Evolutionary conservation across 2,888 invertebrate species (phyloP).

Genomic region (Sphecodes monilicornis): DNA sequence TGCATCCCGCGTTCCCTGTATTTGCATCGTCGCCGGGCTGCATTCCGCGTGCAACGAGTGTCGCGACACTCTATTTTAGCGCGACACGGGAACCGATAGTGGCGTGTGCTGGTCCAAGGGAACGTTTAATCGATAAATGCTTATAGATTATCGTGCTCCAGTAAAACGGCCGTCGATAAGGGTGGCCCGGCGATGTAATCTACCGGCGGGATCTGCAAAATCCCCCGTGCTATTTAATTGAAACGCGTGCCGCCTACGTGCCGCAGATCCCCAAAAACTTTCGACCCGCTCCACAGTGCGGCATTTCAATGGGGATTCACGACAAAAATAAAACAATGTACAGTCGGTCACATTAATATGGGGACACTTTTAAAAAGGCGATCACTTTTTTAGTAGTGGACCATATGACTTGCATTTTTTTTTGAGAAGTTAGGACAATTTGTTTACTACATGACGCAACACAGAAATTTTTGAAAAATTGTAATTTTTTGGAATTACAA

Average conservation of each 20-base stretch:
- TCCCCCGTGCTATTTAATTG: conserved; percentile 36
- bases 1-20: conserved; percentile 24
- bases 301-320: no score
- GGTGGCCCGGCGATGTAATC: conserved; percentile 33
- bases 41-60: conserved; percentile 17
- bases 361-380: no score
- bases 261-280: not conserved
- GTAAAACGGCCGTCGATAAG: conserved; percentile 43
- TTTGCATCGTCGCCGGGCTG: conserved; percentile 33
- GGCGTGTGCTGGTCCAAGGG: conserved; percentile 22
- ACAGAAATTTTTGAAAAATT: no score
- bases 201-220: conserved; percentile 40
- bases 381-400: no score
- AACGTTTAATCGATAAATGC: conserved; percentile 47
- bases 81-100: not conserved
- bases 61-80: conserved; percentile 36
- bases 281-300: no score
- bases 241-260: conserved; percentile 4
- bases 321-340: no score
- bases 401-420: no score
- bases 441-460: no score
- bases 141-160: conserved; percentile 51
- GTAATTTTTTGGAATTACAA: no score
- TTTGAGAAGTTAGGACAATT: no score
- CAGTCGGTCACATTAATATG: no score